Evolutionary conservation across 2,888 invertebrate species (phyloP).

Genomic region (Brachycybe producta): DNA sequence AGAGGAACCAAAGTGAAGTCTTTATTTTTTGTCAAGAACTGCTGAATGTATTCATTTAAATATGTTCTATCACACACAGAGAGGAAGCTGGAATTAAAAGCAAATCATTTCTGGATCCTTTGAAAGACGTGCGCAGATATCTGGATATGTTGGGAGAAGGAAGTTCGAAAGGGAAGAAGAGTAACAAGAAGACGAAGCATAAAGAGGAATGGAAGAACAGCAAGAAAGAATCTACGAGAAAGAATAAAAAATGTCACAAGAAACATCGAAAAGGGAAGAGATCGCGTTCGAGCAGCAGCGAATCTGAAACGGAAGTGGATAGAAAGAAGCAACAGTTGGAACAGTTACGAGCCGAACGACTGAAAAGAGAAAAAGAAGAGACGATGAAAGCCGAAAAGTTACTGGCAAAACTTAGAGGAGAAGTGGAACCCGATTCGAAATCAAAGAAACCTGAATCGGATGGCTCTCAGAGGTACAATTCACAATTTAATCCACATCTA

Average conservation of each 20-base stretch:
- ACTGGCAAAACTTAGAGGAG: constrained; percentile 53
- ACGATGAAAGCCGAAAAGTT: constrained; percentile 54
- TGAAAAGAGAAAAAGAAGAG: constrained; percentile 70
- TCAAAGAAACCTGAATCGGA: constrained; percentile 19
- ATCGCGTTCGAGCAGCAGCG: neutral
- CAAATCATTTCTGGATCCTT: constrained; percentile 58
- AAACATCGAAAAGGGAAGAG: too few species aligned
- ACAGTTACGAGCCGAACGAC: constrained; percentile 57
- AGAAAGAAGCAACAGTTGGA: constrained; percentile 30
- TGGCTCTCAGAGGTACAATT: constrained; percentile 70
- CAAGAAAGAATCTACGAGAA: constrained; percentile 31
- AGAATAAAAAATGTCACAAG: constrained; percentile 27
- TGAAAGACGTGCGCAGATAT: constrained; percentile 52
- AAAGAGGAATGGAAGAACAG: constrained; percentile 31
- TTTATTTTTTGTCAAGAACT: too few species aligned
- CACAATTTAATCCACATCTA: constrained; percentile 77
- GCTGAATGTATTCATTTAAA: neutral
- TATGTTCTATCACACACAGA: constrained; percentile 10
- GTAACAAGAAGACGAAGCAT: constrained; percentile 26
- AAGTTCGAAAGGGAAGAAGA: constrained; percentile 23
- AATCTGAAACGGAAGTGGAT: constrained; percentile 27
- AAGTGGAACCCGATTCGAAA: constrained; percentile 29
- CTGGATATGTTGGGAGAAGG: constrained; percentile 26
- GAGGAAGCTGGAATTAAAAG: constrained; percentile 51
- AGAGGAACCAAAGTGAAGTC: neutral